phyloP scores from a whole-genome alignment of 2,888 invertebrate species.

The Candidula unifasciata region DNA sequence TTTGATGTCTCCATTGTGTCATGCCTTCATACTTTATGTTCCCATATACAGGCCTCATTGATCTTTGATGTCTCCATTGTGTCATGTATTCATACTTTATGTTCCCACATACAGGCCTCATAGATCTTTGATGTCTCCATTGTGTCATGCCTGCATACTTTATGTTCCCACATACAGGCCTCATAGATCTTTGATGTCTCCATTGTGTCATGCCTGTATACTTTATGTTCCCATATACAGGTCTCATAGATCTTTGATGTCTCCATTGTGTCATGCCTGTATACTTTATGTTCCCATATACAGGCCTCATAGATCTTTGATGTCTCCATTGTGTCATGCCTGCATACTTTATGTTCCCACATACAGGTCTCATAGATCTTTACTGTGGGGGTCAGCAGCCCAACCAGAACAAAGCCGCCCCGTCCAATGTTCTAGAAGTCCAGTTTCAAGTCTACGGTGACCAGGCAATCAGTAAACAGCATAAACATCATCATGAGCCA shows the following conservation, averaged over 20 bases:
- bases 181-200: too few species aligned
- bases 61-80: not conserved
- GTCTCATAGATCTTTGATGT: not conserved
- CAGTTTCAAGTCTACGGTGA: not conserved
- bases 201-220: constrained; percentile 60
- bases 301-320: not conserved
- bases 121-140: too few species aligned
- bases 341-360: not conserved
- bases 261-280: not conserved
- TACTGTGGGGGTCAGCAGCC: constrained; percentile 61
- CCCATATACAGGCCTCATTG: not conserved
- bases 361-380: constrained; percentile 63
- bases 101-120: too few species aligned
- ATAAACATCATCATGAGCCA: not conserved
- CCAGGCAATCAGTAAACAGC: not conserved
- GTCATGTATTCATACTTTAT: too few species aligned
- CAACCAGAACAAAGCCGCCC: constrained; percentile 59
- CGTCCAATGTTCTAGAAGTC: constrained; percentile 63
- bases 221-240: not conserved
- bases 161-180: not conserved
- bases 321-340: not conserved
- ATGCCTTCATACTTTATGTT: not conserved
- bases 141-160: too few species aligned
- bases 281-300: not conserved
- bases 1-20: not conserved